Evolutionary conservation across 2,888 invertebrate genomes (phyloP).

Genomic region (Cistogaster globosa): DNA sequence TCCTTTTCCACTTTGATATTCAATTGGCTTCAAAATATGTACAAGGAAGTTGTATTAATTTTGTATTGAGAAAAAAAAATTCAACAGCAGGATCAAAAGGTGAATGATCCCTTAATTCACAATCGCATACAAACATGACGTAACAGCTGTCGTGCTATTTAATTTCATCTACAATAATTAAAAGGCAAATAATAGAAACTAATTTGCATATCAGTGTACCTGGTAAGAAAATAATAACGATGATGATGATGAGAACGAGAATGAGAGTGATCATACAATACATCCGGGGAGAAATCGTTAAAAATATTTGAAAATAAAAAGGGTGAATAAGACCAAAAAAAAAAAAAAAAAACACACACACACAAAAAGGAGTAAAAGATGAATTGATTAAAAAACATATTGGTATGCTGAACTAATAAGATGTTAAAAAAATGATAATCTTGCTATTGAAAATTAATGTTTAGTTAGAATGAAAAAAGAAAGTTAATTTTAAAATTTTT

Average conservation of each 20-base stretch:
- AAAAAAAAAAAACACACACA: too few relatives aligned
- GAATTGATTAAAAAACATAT: neutral
- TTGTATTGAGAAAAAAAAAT: neutral
- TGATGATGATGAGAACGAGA: neutral
- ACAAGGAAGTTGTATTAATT: neutral
- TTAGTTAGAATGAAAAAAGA: constrained; percentile 13
- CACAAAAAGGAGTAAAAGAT: neutral
- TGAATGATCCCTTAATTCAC: constrained; percentile 62
- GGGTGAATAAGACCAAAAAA: constrained; percentile 5
- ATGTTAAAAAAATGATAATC: constrained; percentile 8
- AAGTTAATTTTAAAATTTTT: constrained; percentile 34
- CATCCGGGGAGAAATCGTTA: neutral
- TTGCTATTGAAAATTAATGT: constrained; percentile 8
- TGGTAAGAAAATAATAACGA: constrained; percentile 42
- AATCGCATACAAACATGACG: constrained; percentile 36
- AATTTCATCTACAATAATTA: constrained; percentile 2
- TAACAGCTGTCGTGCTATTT: constrained; percentile 53
- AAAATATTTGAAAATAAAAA: constrained; percentile 11
- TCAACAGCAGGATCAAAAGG: constrained; percentile 41
- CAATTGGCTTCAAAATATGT: neutral
- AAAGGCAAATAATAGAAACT: constrained; percentile 67
- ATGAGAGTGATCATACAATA: constrained; percentile 20
- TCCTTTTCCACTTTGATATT: neutral
- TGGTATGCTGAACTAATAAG: constrained; percentile 33
- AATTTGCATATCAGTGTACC: constrained; percentile 68